These are phyloP conservation scores for Barypeithes pellucidus DNA, from an alignment of 2,888 invertebrate species.

Conservation along the genomic window DNA sequence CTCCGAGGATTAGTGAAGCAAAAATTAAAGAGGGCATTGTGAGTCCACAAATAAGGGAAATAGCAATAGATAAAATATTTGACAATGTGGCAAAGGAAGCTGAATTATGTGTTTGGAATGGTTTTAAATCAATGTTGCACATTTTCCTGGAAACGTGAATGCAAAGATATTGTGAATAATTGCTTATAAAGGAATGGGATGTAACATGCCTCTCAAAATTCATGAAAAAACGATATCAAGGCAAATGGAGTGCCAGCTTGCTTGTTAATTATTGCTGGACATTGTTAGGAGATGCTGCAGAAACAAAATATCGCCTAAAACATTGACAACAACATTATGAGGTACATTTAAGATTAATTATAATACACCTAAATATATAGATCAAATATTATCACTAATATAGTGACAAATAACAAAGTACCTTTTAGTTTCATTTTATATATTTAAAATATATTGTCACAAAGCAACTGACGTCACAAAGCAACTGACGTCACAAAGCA, in stretches of 20 bases:
- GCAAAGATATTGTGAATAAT: not conserved
- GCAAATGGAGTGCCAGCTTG: constrained; percentile 11
- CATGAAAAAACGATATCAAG: constrained; percentile 14
- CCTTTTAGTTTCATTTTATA: too few species aligned
- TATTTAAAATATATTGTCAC: too few species aligned
- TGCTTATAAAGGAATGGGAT: not conserved
- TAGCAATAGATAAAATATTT: constrained; percentile 6
- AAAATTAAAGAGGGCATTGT: too few species aligned
- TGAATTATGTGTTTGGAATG: constrained; percentile 7
- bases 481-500: too few species aligned
- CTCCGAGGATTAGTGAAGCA: too few species aligned
- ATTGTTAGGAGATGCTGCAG: constrained; percentile 4
- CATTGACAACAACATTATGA: not conserved
- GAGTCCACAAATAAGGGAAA: not conserved
- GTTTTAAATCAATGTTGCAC: constrained; percentile 7
- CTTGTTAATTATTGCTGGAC: constrained; percentile 4
- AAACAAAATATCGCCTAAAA: constrained; percentile 8
- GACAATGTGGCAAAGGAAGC: constrained; percentile 10
- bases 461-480: too few species aligned
- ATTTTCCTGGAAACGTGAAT: constrained; percentile 16
- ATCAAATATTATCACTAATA: too few species aligned
- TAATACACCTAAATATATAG: not conserved
- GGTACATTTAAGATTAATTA: constrained; percentile 18
- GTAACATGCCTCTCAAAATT: not conserved
- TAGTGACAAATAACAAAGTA: too few species aligned